Percentiles rank a stretch among this genome's conserved stretches.
Evolutionary conservation across 2,113 vertebrate species (phyloP).

Genomic region (Paracanthobrama guichenoti): DNA sequence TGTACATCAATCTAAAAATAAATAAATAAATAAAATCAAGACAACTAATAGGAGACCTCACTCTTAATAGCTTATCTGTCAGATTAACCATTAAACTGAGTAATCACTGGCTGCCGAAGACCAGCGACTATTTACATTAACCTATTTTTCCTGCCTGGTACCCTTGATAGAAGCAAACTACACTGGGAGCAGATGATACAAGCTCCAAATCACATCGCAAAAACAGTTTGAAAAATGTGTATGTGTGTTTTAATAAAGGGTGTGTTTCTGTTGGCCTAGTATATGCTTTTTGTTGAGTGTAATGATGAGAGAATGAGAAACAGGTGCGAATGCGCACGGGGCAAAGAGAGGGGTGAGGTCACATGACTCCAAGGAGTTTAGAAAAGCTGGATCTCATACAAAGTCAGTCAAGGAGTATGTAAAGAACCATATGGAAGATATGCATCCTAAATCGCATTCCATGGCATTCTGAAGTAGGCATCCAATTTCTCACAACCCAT

Average conservation of each 20-base stretch:
- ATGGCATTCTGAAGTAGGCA: background rate
- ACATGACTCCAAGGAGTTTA: conserved; percentile 20
- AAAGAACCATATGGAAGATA: background rate
- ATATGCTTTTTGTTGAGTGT: conserved; percentile 34
- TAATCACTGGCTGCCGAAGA: conserved; percentile 36
- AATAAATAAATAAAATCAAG: background rate
- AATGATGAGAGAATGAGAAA: conserved; percentile 30
- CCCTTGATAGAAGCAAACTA: background rate
- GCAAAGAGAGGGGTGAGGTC: background rate
- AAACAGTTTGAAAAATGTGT: conserved; percentile 10
- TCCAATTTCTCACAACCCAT: background rate
- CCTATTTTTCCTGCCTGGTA: conserved; percentile 5
- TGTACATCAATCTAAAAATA: background rate
- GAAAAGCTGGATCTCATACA: conserved; percentile 4
- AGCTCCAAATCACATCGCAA: conserved; percentile 35
- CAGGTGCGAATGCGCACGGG: conserved; percentile 18
- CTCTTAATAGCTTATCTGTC: conserved; percentile 39
- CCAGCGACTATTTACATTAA: conserved; percentile 28
- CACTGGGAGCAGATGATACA: background rate
- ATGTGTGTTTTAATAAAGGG: conserved; percentile 24
- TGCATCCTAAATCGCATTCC: background rate
- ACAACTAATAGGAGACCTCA: background rate
- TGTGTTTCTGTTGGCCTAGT: conserved; percentile 30
- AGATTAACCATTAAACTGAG: conserved; percentile 33
- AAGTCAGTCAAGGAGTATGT: background rate